Conservation (phyloP, 2,113 vertebrate genomes). For the Chlorocebus sabaeus region DNA sequence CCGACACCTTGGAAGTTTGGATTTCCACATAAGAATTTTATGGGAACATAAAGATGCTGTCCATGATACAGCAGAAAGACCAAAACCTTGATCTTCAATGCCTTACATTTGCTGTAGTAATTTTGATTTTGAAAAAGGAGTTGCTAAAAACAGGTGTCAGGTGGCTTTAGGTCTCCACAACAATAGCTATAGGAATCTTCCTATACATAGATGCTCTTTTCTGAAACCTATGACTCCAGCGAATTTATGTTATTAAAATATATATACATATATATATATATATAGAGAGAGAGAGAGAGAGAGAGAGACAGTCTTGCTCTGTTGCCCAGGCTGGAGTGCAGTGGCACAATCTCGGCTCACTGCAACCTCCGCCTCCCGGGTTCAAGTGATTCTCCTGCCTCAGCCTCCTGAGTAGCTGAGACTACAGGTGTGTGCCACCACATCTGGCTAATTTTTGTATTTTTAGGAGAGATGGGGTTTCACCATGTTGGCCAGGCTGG, state of each 20-base stretch:
- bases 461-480: too few species aligned
- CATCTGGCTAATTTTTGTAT: too few species aligned
- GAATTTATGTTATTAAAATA: background rate
- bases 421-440: too few species aligned
- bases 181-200: background rate
- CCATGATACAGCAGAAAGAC: background rate
- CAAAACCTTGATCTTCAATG: background rate
- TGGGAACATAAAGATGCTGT: background rate
- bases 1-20: background rate
- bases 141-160: background rate
- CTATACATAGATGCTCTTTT: background rate
- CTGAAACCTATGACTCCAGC: background rate
- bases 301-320: too few species aligned
- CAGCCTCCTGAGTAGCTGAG: too few species aligned
- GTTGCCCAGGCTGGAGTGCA: too few species aligned
- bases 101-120: constrained; percentile 9
- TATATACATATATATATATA: too few species aligned
- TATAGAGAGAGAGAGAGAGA: too few species aligned
- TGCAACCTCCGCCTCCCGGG: too few species aligned
- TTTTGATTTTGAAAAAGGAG: background rate
- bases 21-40: background rate
- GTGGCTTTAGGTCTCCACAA: background rate
- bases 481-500: too few species aligned
- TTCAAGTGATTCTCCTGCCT: too few species aligned
- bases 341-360: too few species aligned